phyloP scores from a whole-genome alignment of 1,140 invertebrate species.

The Drosophila mayri region DNA sequence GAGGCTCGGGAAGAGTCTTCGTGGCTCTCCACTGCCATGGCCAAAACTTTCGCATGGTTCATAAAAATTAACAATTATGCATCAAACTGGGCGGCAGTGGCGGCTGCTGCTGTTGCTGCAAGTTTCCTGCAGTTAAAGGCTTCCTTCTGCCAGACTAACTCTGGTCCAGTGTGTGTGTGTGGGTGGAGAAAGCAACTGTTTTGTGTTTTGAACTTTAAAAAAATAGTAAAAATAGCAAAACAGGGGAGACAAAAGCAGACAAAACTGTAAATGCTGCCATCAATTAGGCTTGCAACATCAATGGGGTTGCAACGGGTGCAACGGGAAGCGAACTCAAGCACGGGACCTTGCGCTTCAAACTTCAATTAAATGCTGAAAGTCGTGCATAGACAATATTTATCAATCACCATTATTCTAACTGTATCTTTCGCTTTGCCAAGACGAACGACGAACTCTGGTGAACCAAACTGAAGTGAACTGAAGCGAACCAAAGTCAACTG shows the following conservation, averaged over 20 bases:
- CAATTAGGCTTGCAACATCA: slow-evolving; percentile 61
- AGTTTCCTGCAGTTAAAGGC: slow-evolving; percentile 25
- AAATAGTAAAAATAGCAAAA: not conserved
- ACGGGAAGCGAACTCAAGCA: slow-evolving; percentile 1
- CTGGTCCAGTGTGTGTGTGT: slow-evolving; percentile 23
- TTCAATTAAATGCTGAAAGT: slow-evolving; percentile 76
- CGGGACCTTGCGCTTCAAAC: slow-evolving; percentile 71
- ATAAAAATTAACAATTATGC: slow-evolving; percentile 53
- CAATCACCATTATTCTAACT: slow-evolving; percentile 83
- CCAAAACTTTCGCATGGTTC: slow-evolving; percentile 12
- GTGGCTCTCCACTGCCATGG: not conserved
- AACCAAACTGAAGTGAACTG: not conserved
- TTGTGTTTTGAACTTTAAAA: slow-evolving; percentile 7
- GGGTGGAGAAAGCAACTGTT: slow-evolving; percentile 65
- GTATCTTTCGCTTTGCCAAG: slow-evolving; percentile 44
- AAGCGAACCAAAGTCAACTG: slow-evolving; percentile 13
- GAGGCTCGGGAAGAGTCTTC: slow-evolving; percentile 24
- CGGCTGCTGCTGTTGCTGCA: not conserved
- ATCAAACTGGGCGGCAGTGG: slow-evolving; percentile 45
- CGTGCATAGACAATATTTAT: slow-evolving; percentile 82
- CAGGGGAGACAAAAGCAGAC: slow-evolving; percentile 38
- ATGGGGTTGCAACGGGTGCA: slow-evolving; percentile 30
- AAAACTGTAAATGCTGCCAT: slow-evolving; percentile 59
- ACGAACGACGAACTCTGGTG: slow-evolving; percentile 15
- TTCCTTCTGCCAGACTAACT: slow-evolving; percentile 4